These are phyloP conservation scores for Styela plicata DNA, from an alignment of 23 tunicate species.

Conservation along the genomic window DNA sequence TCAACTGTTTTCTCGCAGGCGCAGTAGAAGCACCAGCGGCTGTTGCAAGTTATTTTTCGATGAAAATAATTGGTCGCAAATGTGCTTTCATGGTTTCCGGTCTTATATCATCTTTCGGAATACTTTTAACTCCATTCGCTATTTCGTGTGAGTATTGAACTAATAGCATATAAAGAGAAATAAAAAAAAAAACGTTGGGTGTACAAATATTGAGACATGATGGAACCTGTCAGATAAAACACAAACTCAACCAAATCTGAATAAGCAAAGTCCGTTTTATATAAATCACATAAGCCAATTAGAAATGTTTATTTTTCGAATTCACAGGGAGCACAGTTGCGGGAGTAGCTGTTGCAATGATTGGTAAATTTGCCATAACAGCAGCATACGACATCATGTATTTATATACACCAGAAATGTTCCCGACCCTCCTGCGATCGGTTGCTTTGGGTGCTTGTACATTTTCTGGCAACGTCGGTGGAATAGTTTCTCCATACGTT, in stretches of 20 bases:
- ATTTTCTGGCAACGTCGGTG: background rate
- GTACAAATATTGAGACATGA: too few relatives aligned
- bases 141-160: background rate
- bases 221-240: too few relatives aligned
- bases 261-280: too few relatives aligned
- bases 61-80: background rate
- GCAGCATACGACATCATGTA: background rate
- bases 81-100: background rate
- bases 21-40: constrained; percentile 5
- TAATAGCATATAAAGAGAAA: too few relatives aligned
- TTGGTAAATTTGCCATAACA: background rate
- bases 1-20: background rate
- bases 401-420: background rate
- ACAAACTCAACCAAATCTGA: too few relatives aligned
- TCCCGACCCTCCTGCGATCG: background rate
- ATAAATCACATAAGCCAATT: too few relatives aligned
- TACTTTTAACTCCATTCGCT: background rate
- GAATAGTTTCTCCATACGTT: background rate
- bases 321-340: background rate
- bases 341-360: constrained; percentile 1
- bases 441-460: background rate
- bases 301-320: too few relatives aligned
- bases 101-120: background rate
- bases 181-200: too few relatives aligned
- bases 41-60: background rate